Evolutionary conservation across 2,888 invertebrate genomes (phyloP), one percentile per base, ranked within the genome.

Genomic region (Tetheella fluctuosa): DNA sequence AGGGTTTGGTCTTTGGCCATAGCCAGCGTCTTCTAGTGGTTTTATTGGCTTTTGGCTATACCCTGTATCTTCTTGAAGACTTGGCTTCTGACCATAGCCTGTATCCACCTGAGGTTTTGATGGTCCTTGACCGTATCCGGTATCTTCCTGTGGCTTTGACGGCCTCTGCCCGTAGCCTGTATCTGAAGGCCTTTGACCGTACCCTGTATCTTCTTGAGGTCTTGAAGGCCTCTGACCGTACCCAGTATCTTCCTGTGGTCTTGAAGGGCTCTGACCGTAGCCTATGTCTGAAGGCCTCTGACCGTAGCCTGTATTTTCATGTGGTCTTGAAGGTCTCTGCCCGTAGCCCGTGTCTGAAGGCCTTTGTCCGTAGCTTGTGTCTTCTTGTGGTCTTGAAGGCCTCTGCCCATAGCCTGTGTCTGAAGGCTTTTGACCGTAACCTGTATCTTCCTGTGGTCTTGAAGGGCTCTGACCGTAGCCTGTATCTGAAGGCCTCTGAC

Each of bases 81-180:
- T 48, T 20, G 20, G 15, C 10, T 15, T 48, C 20, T 48, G 48
- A 7, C 48, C 48, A 10, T 20, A 48, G n/a, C 48, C 20, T 20
- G 20, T 20, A 30, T 77, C 75, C 52, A 71, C 65, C 61, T 64
- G 66, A 61, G 67, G 80, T 68, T 67, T 60, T 64, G 64, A 6
- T 7, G 69, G 67, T 1, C 20, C 20, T 20, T 48, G 48, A 48
- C 48, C 48, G 6, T 48, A 48, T 2, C 48, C 48, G 1, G 48
- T 20, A 20, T 48, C 48, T 20, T 48, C 48, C 6, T 20, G 48
- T 10, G 48, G 10, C 3, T 2, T 48, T 20, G 20, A 15, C 1
- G 39, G 20, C 5, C 17, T 42, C 7, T 48, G 48, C 20, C 48
- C 48, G 6, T 48, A 48, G 1, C 48, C 20, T 48, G 48, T 48